Conservation (phyloP, 2,113 vertebrate genomes). For the Ivindomyrus marchei region DNA sequence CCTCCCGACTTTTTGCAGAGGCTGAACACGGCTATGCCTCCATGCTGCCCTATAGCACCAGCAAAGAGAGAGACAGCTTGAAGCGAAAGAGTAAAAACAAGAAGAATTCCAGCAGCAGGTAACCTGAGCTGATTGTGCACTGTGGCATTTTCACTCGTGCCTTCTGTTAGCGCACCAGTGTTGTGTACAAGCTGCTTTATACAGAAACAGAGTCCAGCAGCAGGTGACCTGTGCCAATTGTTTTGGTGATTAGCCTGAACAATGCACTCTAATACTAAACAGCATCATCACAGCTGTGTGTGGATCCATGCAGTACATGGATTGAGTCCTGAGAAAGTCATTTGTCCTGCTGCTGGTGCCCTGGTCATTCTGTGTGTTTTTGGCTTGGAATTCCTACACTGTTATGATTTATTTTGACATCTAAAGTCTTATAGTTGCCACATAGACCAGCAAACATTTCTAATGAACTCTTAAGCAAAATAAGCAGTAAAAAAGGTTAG, state of each 20-base stretch:
- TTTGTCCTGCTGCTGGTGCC: background rate
- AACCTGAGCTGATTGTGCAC: conserved; percentile 35
- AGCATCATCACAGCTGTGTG: background rate
- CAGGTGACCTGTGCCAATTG: background rate
- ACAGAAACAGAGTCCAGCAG: background rate
- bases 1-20: conserved; percentile 67
- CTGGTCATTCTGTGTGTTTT: background rate
- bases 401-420: background rate
- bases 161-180: background rate
- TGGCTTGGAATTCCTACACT: background rate
- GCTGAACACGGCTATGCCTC: conserved; percentile 93
- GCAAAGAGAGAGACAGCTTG: conserved; percentile 72
- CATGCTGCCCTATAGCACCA: conserved; percentile 78
- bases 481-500: background rate
- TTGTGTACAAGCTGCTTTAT: background rate
- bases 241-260: background rate
- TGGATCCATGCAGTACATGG: background rate
- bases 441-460: background rate
- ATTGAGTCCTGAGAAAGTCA: background rate
- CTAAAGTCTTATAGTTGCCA: background rate
- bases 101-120: conserved; percentile 85
- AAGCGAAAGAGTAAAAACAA: conserved; percentile 81
- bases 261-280: background rate
- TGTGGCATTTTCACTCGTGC: background rate
- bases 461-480: background rate